These are phyloP conservation scores for Merops nubicus DNA, from an alignment of 2,113 vertebrate species.

Conservation along the genomic window DNA sequence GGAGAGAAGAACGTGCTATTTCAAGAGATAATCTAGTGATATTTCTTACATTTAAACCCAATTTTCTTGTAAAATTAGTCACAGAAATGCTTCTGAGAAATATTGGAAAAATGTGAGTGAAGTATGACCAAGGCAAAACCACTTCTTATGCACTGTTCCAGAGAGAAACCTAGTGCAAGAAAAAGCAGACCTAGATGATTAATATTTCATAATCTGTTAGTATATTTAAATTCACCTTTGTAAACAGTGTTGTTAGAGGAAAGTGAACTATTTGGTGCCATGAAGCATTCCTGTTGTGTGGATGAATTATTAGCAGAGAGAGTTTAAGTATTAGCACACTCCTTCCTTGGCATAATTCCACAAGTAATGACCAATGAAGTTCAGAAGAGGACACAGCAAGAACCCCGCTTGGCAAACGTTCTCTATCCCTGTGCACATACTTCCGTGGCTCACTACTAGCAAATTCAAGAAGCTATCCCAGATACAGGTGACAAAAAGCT, in stretches of 20 bases:
- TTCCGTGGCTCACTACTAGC: background rate
- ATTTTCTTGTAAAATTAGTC: background rate
- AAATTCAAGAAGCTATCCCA: background rate
- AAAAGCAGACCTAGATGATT: background rate
- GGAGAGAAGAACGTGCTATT: background rate
- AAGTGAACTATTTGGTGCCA: background rate
- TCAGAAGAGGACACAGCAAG: background rate
- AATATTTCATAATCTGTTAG: background rate
- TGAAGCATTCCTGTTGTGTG: background rate
- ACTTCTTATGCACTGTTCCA: background rate
- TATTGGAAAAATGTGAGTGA: background rate
- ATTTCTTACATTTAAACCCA: background rate
- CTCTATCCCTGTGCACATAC: background rate
- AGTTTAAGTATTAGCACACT: background rate
- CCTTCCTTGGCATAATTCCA: background rate
- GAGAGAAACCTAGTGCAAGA: slow-evolving; percentile 20
- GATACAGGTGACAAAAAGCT: background rate
- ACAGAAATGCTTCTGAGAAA: background rate
- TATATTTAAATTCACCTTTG: background rate
- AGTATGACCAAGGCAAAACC: background rate
- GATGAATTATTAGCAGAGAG: background rate
- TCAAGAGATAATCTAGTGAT: background rate
- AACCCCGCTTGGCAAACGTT: background rate
- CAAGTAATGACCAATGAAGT: background rate
- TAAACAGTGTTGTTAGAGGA: background rate